Evolutionary conservation across 2,888 invertebrate genomes (phyloP), one percentile per base, ranked within the genome.

Genomic region (Meiosimyza decipiens): DNA sequence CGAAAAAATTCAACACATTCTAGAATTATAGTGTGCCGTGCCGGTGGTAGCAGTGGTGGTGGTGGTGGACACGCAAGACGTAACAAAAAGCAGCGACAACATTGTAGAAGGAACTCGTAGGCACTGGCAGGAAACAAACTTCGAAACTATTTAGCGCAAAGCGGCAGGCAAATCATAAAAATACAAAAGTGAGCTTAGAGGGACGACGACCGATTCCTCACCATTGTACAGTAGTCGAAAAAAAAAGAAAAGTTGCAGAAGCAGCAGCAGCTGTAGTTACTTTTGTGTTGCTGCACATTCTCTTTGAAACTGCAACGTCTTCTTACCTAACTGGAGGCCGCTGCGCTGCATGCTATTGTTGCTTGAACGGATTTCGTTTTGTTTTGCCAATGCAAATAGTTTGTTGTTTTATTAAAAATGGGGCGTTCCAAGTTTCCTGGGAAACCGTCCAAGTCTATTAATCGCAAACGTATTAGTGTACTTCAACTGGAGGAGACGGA

Each of bases 401-500:
- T 74, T 73, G 67, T 75, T 68, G 65, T 40, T 40, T 40, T 40
- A 40, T 40, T 73, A 75, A 79, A 76, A 77, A 87, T 87, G 87
- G 87, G 87, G 81, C 86, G 84, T 78, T 87, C 87, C 74, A 87
- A 87, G 82, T 94, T 94, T 91, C 94, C 95, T 86, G 94, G 95
- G 86, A 94, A 94, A 90, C 94, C 94, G 87, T 92, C 93, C 82
- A 95, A 94, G 90, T 92, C 93, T 89, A 92, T 93, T 87, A 93
- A 93, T 89, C 92, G 93, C 90, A 94, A 93, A 88, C 92, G 94
- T 88, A 91, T 94, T 85, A 94, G 93, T 89, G 93, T 94, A 86
- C 89, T 94, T 70, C 83, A 86, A 79, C 62, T 70, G 62, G 70
- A 63, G 54, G 70, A 70, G 54, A 54, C 67, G 33, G 57, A 64